A percentile compares a stretch with the other conserved stretches of the same genome.
These are phyloP conservation scores for Leptonema lineaticorne DNA, from an alignment of 1,140 invertebrate genomes.

Conservation along the genomic window DNA sequence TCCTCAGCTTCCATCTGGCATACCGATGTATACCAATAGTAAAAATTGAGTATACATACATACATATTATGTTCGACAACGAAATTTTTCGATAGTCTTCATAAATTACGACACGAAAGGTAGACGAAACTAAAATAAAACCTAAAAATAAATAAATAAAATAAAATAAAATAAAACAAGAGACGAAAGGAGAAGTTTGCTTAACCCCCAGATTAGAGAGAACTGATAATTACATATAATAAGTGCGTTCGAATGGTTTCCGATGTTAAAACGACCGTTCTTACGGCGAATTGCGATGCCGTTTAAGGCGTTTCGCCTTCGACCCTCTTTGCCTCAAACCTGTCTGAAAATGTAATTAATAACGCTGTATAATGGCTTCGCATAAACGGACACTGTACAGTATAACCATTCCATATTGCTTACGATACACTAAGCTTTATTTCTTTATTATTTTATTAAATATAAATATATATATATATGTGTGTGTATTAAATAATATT, in stretches of 20 bases:
- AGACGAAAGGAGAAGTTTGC: constrained; percentile 39
- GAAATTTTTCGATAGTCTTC: constrained; percentile 26
- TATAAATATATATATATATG: too few species aligned
- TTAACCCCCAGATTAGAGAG: constrained; percentile 41
- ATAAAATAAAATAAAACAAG: too few species aligned
- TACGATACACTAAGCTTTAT: too few species aligned
- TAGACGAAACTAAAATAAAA: too few species aligned
- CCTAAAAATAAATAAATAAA: too few species aligned
- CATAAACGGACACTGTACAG: constrained; percentile 37
- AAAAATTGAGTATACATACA: neutral
- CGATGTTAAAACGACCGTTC: constrained; percentile 7
- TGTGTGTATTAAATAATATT: too few species aligned
- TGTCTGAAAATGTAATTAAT: constrained; percentile 42
- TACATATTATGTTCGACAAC: neutral
- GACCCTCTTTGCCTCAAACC: constrained; percentile 38
- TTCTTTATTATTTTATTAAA: too few species aligned
- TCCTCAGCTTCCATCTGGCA: constrained; percentile 20
- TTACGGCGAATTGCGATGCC: neutral
- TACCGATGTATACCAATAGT: too few species aligned
- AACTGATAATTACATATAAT: constrained; percentile 42
- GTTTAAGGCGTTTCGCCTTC: constrained; percentile 14
- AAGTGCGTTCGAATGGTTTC: constrained; percentile 23
- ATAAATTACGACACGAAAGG: constrained; percentile 39
- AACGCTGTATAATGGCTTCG: constrained; percentile 39
- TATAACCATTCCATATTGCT: constrained; percentile 18